Evolutionary conservation across 2,113 vertebrate genomes (phyloP), one percentile per base, ranked within the genome.

Genomic region (Synchiropus splendidus): DNA sequence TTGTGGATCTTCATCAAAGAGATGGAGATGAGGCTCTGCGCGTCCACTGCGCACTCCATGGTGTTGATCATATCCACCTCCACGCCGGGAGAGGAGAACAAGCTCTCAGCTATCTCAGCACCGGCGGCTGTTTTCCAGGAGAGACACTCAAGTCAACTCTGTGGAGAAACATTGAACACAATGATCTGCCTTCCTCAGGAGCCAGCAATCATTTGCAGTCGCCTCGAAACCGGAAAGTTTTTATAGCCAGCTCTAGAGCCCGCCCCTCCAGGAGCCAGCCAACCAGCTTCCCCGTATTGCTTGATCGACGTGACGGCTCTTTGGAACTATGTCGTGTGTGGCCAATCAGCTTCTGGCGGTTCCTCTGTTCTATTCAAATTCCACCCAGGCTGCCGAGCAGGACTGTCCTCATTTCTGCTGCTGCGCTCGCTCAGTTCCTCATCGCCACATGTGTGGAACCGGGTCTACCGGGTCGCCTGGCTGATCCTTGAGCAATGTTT

Each of bases 1-100:
- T 86, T 94, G 87, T 97, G 92, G 80, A 97, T 95, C 84, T 97
- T 97, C 79, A 91, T 86, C 61, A 97, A 76, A 18, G 92, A 97
- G 54, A 97, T 87, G 69, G 89, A 92, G 83, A 97, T 97, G 16
- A 97, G 80, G 72, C 81, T 91, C 72, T 95, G 91, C 73, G 92
- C 91, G 84, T 97, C 92, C 74, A 87, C 86, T 64, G 83, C 86
- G 86, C 89, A 83, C 77, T 94, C 91, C 91, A 89, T 89, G 70
- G 72, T 70, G 79, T 40, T 67, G 51, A 84, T 83, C 81, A 83
- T 81, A 21, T 12, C 6, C 17, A 17, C 57, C 33, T 35, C 42
- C 46, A 15, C 54, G 43, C 42, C n/a, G 50, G 46, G 36, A 43
- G 56, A 45, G n/a, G n/a, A n/a, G n/a, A n/a, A 34, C 43, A 45